Conservation (phyloP, 2,113 vertebrate genomes). For the Cyanoliseus patagonus region DNA sequence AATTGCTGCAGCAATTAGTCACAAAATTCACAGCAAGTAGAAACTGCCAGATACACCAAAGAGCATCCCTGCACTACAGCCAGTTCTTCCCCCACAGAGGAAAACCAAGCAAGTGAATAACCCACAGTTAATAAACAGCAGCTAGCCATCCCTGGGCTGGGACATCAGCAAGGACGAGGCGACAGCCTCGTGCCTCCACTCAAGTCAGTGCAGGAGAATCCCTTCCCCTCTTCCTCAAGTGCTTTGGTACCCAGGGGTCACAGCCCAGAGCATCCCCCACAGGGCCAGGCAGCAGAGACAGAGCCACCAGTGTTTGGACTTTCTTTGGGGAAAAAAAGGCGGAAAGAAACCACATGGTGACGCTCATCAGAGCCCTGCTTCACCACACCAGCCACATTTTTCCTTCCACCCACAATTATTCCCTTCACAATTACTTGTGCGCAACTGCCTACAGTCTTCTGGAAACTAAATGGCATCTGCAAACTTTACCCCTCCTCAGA, state of each 20-base stretch:
- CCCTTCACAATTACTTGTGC: not conserved
- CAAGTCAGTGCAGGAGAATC: not conserved
- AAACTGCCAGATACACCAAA: not conserved
- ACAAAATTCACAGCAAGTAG: not conserved
- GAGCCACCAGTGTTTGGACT: not conserved
- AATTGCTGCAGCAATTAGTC: constrained; percentile 3
- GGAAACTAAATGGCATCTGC: not conserved
- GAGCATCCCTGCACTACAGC: not conserved
- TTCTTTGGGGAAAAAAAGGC: not conserved
- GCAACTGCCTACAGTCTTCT: not conserved
- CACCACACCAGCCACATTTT: accelerated
- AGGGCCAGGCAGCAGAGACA: not conserved
- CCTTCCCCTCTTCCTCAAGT: not conserved
- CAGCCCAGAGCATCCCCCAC: not conserved
- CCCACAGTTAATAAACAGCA: not conserved
- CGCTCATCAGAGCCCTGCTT: not conserved
- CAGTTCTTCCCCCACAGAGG: not conserved
- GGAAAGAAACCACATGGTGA: not conserved
- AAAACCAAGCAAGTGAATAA: not conserved
- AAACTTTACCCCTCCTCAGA: not conserved
- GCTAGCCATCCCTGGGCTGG: not conserved
- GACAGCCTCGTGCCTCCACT: accelerated
- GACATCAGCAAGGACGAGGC: accelerated
- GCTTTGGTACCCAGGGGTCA: not conserved
- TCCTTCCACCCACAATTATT: not conserved